Conservation (phyloP, 1,140 invertebrate genomes). For the Ptiloglossa arizonensis region DNA sequence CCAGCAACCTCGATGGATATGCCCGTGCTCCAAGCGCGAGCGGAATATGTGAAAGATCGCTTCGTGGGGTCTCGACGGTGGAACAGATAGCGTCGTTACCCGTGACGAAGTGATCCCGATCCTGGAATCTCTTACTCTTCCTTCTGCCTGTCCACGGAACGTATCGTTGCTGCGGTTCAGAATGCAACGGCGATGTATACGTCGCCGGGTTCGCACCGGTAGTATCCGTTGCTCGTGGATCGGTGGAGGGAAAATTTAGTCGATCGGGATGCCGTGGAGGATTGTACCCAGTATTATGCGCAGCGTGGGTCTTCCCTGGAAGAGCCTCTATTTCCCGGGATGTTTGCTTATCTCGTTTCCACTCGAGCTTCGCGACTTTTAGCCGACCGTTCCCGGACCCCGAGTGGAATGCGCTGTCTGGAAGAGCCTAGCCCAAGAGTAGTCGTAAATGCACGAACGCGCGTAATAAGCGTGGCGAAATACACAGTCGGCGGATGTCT, state of each 20-base stretch:
- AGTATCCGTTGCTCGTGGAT: slow-evolving; percentile 9
- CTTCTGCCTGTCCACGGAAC: background rate
- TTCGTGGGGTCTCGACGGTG: background rate
- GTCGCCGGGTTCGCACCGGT: background rate
- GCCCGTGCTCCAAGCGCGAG: background rate
- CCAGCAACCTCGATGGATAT: background rate
- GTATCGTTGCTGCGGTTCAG: background rate
- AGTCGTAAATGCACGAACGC: background rate
- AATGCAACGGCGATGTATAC: slow-evolving; percentile 3
- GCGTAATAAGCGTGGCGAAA: background rate
- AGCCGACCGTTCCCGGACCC: background rate
- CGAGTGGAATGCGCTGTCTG: background rate
- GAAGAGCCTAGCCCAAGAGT: too few relatives aligned
- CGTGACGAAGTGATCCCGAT: background rate
- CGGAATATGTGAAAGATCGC: background rate
- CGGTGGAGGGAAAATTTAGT: background rate
- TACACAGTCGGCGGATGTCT: background rate
- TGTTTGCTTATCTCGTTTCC: slow-evolving; percentile 28
- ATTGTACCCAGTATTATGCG: background rate
- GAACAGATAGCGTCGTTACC: background rate
- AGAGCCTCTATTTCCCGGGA: background rate
- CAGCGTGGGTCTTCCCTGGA: too few relatives aligned
- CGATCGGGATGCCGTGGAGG: background rate
- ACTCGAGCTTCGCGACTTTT: background rate
- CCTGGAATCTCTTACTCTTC: background rate